Percentiles rank a stretch among this genome's conserved stretches.
These are phyloP conservation scores for Azemiops feae DNA, from an alignment of 2,113 vertebrate genomes.

Conservation along the genomic window DNA sequence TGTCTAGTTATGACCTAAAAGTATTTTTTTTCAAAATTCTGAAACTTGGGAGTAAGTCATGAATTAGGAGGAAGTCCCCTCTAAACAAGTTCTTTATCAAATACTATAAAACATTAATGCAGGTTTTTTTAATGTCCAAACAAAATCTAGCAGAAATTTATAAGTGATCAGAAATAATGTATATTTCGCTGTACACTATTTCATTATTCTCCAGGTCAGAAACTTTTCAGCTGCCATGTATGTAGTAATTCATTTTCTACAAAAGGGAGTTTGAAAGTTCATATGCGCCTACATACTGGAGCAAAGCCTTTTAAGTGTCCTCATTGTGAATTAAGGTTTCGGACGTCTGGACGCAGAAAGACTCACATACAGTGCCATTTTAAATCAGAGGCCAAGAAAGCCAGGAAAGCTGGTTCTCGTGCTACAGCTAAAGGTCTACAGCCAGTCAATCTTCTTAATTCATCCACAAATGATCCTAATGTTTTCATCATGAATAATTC, in stretches of 20 bases:
- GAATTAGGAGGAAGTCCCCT: background rate
- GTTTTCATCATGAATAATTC: constrained; percentile 91
- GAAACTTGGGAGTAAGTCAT: background rate
- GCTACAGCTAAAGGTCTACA: constrained; percentile 74
- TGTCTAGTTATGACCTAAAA: background rate
- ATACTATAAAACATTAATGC: background rate
- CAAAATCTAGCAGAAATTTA: background rate
- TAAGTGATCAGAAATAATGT: background rate
- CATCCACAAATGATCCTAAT: constrained; percentile 75
- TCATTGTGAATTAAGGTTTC: constrained; percentile 93
- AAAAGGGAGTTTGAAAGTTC: constrained; percentile 97
- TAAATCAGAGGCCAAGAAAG: constrained; percentile 79
- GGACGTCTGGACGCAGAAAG: constrained; percentile 95
- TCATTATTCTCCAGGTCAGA: constrained; percentile 81
- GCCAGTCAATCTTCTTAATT: constrained; percentile 77
- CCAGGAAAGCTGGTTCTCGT: constrained; percentile 69
- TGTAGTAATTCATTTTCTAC: constrained; percentile 98
- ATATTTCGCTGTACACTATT: background rate
- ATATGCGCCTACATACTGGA: constrained; percentile 97
- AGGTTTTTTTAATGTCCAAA: background rate
- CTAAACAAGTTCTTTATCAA: background rate
- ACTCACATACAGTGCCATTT: constrained; percentile 96
- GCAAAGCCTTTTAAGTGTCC: constrained; percentile 99
- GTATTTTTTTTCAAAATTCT: background rate
- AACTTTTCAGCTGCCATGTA: constrained; percentile 95